Conservation (phyloP, 2,113 vertebrate genomes). For the Tragulus kanchil region DNA sequence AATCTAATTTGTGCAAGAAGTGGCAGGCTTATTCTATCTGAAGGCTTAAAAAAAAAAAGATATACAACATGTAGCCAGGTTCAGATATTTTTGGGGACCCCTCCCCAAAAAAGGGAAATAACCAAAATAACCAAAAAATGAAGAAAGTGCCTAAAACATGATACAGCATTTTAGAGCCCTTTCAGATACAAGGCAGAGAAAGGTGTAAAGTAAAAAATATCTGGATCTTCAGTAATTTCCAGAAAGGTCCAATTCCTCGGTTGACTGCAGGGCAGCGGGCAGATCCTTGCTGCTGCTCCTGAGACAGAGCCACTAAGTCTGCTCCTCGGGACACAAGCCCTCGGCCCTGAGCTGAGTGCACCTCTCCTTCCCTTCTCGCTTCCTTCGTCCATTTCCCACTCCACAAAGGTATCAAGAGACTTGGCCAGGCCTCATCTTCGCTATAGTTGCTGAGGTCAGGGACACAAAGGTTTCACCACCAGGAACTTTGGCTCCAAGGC, state of each 20-base stretch:
- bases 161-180: slow-evolving; percentile 97
- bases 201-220: slow-evolving; percentile 92
- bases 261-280: slow-evolving; percentile 81
- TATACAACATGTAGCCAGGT: slow-evolving; percentile 87
- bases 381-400: slow-evolving; percentile 98
- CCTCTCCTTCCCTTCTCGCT: slow-evolving; percentile 89
- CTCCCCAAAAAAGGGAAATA: slow-evolving; percentile 68
- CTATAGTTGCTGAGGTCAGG: slow-evolving; percentile 99
- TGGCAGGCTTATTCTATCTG: slow-evolving; percentile 87
- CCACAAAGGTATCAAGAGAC: slow-evolving; percentile 99
- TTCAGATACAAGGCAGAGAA: slow-evolving; percentile 94
- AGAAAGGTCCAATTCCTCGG: slow-evolving; percentile 87
- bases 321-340: slow-evolving; percentile 81
- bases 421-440: slow-evolving; percentile 99
- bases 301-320: slow-evolving; percentile 83
- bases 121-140: slow-evolving; percentile 88
- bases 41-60: slow-evolving; percentile 81
- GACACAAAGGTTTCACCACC: slow-evolving; percentile 88
- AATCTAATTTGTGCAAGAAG: slow-evolving; percentile 88
- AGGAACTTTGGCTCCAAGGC: slow-evolving; percentile 89
- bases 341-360: slow-evolving; percentile 86
- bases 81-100: slow-evolving; percentile 92
- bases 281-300: slow-evolving; percentile 71
- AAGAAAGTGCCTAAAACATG: slow-evolving; percentile 97
- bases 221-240: slow-evolving; percentile 89